These are phyloP conservation scores for Sinosuthora webbiana DNA, from an alignment of 2,113 vertebrate genomes.

Conservation along the genomic window DNA sequence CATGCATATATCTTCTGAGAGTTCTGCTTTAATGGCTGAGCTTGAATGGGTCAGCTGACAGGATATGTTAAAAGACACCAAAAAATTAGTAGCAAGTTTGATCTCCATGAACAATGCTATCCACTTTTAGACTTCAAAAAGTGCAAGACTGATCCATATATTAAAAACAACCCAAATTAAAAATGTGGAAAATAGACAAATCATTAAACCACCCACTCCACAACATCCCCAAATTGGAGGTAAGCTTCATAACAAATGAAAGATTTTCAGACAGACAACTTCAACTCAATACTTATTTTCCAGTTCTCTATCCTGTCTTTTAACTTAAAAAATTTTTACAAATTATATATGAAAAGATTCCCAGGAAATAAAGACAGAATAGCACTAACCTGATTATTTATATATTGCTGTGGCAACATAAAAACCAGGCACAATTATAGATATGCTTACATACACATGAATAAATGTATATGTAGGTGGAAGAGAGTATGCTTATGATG, in stretches of 20 bases:
- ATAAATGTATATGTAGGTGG: not conserved
- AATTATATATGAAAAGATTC: not conserved
- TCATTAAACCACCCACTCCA: accelerated
- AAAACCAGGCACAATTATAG: not conserved
- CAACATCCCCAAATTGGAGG: not conserved
- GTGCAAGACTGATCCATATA: not conserved
- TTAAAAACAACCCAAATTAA: not conserved
- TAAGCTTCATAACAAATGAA: not conserved
- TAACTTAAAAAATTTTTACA: not conserved
- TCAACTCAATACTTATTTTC: not conserved
- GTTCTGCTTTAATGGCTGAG: not conserved
- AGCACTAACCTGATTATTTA: not conserved
- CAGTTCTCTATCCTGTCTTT: not conserved
- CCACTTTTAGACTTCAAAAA: not conserved
- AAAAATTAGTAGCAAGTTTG: not conserved
- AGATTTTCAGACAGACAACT: not conserved
- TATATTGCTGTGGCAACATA: not conserved
- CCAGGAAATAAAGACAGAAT: not conserved
- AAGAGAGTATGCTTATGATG: not conserved
- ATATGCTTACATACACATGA: not conserved
- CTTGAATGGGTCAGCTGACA: not conserved
- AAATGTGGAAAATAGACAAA: not conserved
- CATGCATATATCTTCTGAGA: not conserved
- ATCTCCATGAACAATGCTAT: not conserved
- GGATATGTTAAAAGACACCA: not conserved